Evolutionary conservation across 1,140 invertebrate genomes (phyloP).

Genomic region (Cotesia vestalis): DNA sequence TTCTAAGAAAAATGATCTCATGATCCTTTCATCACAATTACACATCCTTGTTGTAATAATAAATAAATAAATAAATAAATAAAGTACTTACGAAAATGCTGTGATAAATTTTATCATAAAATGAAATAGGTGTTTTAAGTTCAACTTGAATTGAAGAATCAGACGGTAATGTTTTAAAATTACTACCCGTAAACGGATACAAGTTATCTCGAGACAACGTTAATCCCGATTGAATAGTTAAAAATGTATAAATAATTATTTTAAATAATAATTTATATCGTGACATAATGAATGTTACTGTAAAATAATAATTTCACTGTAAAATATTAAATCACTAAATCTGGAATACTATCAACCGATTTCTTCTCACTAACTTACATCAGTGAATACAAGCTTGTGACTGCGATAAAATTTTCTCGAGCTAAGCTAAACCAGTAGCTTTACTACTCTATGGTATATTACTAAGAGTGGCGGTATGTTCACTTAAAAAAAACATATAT

Average conservation of each 20-base stretch:
- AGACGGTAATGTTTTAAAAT: constrained; percentile 42
- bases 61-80: constrained; percentile 10
- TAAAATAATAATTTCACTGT: too few relatives aligned
- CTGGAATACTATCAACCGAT: too few relatives aligned
- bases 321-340: too few relatives aligned
- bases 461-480: constrained; percentile 7
- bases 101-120: constrained; percentile 76
- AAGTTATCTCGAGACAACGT: constrained; percentile 51
- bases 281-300: not conserved
- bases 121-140: constrained; percentile 73
- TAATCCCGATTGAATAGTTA: constrained; percentile 36
- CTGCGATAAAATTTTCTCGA: constrained; percentile 52
- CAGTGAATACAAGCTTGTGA: constrained; percentile 37
- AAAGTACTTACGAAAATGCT: constrained; percentile 78
- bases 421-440: not conserved
- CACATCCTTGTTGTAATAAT: not conserved
- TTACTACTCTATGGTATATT: constrained; percentile 1
- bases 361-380: too few relatives aligned
- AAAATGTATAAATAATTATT: constrained; percentile 40
- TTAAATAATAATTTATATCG: constrained; percentile 39
- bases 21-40: constrained; percentile 6
- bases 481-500: constrained; percentile 1
- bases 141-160: constrained; percentile 54
- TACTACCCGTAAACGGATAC: constrained; percentile 50
- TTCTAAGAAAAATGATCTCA: not conserved